Evolutionary conservation across 2,888 invertebrate genomes (phyloP).

Genomic region (Pocota personata): DNA sequence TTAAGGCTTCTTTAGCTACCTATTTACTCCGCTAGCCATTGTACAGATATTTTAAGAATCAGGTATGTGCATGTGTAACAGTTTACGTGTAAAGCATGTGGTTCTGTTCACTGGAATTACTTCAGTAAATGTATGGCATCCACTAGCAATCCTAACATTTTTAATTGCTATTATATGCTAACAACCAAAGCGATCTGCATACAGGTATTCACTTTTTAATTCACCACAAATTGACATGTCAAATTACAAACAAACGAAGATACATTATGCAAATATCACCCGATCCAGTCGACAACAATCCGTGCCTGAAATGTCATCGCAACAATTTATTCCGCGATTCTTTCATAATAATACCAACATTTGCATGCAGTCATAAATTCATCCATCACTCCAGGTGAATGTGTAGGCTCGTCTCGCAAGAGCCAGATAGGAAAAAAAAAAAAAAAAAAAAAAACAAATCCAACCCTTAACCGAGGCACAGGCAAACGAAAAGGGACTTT

Average conservation of each 20-base stretch:
- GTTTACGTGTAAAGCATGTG: too few species aligned
- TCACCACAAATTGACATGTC: slow-evolving; percentile 67
- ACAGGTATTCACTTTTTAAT: slow-evolving; percentile 1
- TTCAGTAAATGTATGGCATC: too few species aligned
- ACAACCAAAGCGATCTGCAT: background rate
- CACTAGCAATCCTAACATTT: too few species aligned
- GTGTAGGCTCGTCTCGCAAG: slow-evolving; percentile 3
- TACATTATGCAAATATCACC: slow-evolving; percentile 41
- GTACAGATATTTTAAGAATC: too few species aligned
- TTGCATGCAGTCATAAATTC: slow-evolving; percentile 72
- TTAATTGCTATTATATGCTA: background rate
- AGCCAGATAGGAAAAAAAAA: background rate
- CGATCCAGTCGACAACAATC: slow-evolving; percentile 39
- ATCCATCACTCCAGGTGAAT: slow-evolving; percentile 65
- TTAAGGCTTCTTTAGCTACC: too few species aligned
- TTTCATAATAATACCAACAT: slow-evolving; percentile 38
- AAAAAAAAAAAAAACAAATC: background rate
- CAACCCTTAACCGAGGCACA: slow-evolving; percentile 24
- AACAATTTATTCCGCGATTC: slow-evolving; percentile 58
- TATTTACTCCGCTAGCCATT: too few species aligned
- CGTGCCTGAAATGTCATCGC: slow-evolving; percentile 52
- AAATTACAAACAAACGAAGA: slow-evolving; percentile 34
- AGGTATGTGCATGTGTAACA: too few species aligned
- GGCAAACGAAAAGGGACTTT: slow-evolving; percentile 36
- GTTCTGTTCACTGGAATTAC: too few species aligned